Evolutionary conservation across 2,797 vertebrate species (phyloP), one percentile per base, ranked within the genome.

Genomic region (Epinephelus awoara): DNA sequence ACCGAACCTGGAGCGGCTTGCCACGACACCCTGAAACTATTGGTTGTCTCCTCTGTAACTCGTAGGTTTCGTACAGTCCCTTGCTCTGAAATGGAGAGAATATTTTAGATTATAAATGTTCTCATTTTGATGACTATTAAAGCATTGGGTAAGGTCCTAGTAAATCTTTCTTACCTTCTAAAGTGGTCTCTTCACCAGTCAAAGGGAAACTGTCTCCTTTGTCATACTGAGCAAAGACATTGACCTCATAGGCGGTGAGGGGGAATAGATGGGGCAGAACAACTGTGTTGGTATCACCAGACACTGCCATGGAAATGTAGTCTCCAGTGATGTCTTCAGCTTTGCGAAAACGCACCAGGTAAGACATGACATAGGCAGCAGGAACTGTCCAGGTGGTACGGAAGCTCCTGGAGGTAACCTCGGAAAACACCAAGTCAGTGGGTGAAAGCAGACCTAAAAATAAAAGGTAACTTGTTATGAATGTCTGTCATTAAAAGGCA

Each of bases 361-460:
- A 99, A 0, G 97, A 97, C 89, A 96, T 59, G 57, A 97, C 95
- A 4, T 89, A 90, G 50, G 93, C 68, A 66, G 92, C 70, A 42
- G 97, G 96, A 40, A 97, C 92, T 58, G 88, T 92, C 98, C 98
- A 99, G 71, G 93, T 96, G 50, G 96, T 90, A 88, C 96, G 97
- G 95, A 99, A 98, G 92, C 98, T 98, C 85, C 96, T 92, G 73
- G 98, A 97, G 34, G 97, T 98, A 65, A 97, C 91, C 67, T 99
- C 95, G 17, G 98, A 98, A 90, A 99, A 98, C 6, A 55, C 29
- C 89, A 99, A 93, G 75, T 97, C 91, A 38, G 56, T 96, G 69
- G 97, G 97, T 89, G 98, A 92, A 72, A 97, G 76, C 2, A 98
- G 96, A 92, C 94, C 98, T 96, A 82, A 62, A 87, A 87, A 90